A percentile compares a stretch with the other conserved stretches of the same genome.
Conservation (phyloP, 2,797 vertebrate species). For the Melanotaenia boesemani region DNA sequence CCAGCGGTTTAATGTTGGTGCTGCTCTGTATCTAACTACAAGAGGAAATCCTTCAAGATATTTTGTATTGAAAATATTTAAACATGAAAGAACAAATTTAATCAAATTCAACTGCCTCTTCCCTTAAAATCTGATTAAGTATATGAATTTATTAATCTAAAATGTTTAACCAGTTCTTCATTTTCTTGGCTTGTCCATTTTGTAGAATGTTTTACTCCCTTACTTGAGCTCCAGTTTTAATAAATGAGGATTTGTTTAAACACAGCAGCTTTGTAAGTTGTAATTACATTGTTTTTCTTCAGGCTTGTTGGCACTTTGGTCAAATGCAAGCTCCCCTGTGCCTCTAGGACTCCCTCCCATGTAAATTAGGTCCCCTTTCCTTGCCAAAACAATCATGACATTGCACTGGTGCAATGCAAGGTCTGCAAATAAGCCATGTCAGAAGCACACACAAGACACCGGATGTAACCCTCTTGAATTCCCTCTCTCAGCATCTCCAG, state of each 20-base stretch:
- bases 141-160: not conserved
- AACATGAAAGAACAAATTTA: constrained; percentile 10
- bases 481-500: constrained; percentile 56
- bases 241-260: constrained; percentile 40
- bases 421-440: constrained; percentile 72
- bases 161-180: constrained; percentile 10
- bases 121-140: not conserved
- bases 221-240: constrained; percentile 23
- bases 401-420: constrained; percentile 70
- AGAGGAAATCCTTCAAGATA: not conserved
- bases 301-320: constrained; percentile 72
- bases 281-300: constrained; percentile 74
- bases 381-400: constrained; percentile 79
- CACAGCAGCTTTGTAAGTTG: constrained; percentile 55
- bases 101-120: not conserved
- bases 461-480: constrained; percentile 60
- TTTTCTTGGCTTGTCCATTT: constrained; percentile 33
- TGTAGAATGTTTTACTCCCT: constrained; percentile 19
- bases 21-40: not conserved
- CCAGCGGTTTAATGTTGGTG: constrained; percentile 15
- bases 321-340: constrained; percentile 72
- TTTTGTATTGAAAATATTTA: constrained; percentile 7
- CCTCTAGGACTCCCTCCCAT: constrained; percentile 67
- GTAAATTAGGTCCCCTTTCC: constrained; percentile 69
- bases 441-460: constrained; percentile 49